These are phyloP conservation scores for Nesogale talazaci DNA, from an alignment of 2,113 vertebrate genomes.

Conservation along the genomic window DNA sequence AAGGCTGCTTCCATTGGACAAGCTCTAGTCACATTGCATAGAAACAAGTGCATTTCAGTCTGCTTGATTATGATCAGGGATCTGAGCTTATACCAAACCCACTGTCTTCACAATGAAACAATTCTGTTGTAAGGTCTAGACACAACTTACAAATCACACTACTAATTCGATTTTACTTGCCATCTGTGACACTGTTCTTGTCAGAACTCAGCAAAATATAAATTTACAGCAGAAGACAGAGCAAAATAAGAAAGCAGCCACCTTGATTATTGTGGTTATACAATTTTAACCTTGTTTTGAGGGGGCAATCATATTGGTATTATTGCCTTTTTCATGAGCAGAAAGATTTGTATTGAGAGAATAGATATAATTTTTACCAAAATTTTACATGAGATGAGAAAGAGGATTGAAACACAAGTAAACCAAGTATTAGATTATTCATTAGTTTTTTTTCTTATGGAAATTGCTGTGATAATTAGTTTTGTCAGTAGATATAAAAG, in stretches of 20 bases:
- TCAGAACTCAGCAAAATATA: slow-evolving; percentile 50
- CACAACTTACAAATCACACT: slow-evolving; percentile 40
- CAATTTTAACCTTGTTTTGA: not conserved
- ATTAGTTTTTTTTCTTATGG: not conserved
- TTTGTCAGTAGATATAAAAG: not conserved
- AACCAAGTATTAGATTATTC: not conserved
- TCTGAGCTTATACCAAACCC: not conserved
- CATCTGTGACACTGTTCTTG: slow-evolving; percentile 63
- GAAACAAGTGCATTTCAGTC: not conserved
- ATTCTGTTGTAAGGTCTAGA: slow-evolving; percentile 45
- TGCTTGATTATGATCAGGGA: not conserved
- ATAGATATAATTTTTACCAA: not conserved
- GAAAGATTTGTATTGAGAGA: not conserved
- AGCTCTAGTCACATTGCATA: not conserved
- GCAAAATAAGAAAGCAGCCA: slow-evolving; percentile 27
- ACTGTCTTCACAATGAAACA: slow-evolving; percentile 40
- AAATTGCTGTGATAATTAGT: not conserved
- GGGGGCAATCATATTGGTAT: not conserved
- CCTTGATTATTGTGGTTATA: slow-evolving; percentile 2
- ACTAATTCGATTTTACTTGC: slow-evolving; percentile 71
- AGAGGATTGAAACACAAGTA: not conserved
- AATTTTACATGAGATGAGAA: not conserved
- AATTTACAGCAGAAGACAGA: slow-evolving; percentile 55
- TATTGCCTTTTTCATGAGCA: not conserved
- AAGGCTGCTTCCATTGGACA: not conserved